These are phyloP conservation scores for Periophthalmus magnuspinnatus DNA, from an alignment of 2,797 vertebrate genomes.

Conservation along the genomic window DNA sequence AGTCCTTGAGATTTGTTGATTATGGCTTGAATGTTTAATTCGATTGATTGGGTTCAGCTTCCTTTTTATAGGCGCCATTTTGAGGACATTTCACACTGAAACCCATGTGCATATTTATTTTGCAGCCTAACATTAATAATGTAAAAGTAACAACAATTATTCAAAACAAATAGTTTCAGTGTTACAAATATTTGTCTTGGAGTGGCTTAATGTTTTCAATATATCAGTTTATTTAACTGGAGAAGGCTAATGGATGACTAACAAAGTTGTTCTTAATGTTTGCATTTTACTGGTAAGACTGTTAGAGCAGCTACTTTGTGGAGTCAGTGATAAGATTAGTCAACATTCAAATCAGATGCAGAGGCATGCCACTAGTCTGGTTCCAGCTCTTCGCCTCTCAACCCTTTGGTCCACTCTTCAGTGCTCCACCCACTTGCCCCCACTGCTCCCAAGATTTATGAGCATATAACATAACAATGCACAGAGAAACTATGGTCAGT, in stretches of 20 bases:
- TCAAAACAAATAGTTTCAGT: not conserved
- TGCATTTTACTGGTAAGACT: constrained; percentile 1
- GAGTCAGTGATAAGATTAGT: not conserved
- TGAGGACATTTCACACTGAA: not conserved
- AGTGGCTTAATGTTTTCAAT: not conserved
- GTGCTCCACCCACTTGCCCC: constrained; percentile 45
- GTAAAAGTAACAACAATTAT: not conserved
- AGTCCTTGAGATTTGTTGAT: not conserved
- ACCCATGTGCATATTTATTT: not conserved
- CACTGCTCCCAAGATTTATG: constrained; percentile 74
- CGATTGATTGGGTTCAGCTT: not conserved
- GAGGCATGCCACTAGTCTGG: constrained; percentile 33
- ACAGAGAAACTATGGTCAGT: constrained; percentile 72
- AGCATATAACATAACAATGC: constrained; percentile 78
- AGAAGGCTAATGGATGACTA: not conserved
- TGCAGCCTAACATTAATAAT: not conserved
- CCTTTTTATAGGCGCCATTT: too few species aligned
- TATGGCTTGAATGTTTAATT: not conserved
- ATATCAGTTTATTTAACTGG: constrained; percentile 4
- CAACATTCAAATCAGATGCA: constrained; percentile 39
- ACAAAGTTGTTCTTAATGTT: constrained; percentile 3
- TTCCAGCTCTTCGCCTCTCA: constrained; percentile 36
- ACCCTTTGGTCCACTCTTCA: constrained; percentile 57
- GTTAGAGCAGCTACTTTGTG: not conserved
- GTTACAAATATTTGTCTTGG: not conserved